phyloP scores from a whole-genome alignment of 1,140 invertebrate species.

The Caenorhabditis remanei region DNA sequence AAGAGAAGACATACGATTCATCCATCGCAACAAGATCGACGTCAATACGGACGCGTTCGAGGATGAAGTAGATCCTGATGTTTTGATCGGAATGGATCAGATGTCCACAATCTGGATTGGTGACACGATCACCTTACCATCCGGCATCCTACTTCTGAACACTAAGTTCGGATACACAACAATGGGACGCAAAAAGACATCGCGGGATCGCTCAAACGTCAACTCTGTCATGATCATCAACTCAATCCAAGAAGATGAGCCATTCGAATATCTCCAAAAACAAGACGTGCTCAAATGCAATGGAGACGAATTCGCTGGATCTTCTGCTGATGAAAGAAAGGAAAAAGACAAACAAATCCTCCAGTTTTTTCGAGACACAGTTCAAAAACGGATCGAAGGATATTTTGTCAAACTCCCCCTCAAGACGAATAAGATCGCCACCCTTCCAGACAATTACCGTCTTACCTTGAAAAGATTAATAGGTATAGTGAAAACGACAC shows the following conservation, averaged over 20 bases:
- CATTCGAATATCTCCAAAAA: not conserved
- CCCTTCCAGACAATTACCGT: not conserved
- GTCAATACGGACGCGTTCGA: not conserved
- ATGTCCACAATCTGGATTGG: not conserved
- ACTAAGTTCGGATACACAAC: not conserved
- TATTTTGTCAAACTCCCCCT: not conserved
- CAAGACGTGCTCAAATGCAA: not conserved
- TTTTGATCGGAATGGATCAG: not conserved
- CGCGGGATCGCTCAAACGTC: too few species aligned
- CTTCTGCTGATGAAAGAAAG: not conserved
- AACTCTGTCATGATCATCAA: not conserved
- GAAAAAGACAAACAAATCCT: not conserved
- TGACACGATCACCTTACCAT: not conserved
- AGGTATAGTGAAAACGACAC: not conserved
- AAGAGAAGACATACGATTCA: not conserved
- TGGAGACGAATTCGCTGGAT: not conserved
- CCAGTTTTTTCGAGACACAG: too few species aligned
- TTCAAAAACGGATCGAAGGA: too few species aligned
- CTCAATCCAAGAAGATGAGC: not conserved
- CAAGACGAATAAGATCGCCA: not conserved
- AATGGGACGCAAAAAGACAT: not conserved
- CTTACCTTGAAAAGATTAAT: not conserved
- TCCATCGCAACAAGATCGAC: not conserved
- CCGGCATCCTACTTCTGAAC: not conserved
- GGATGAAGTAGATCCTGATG: not conserved